Percentiles rank a stretch among this genome's conserved stretches.
phyloP scores from a whole-genome alignment of 2,888 invertebrate species.

The Dione vanillae region DNA sequence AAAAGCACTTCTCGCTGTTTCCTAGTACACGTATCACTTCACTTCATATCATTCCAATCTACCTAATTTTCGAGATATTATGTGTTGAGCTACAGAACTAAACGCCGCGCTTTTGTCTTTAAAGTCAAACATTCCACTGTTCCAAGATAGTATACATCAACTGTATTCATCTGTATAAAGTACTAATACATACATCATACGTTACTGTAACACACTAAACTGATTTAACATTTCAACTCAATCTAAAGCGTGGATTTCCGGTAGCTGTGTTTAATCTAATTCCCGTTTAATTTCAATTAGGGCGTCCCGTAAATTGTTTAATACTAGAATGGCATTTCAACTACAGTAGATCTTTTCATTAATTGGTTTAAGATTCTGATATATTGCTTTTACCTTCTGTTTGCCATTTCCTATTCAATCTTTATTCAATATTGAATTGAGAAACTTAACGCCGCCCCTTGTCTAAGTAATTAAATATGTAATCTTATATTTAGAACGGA shows the following conservation, averaged over 20 bases:
- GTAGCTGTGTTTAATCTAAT: neutral
- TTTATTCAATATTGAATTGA: no score
- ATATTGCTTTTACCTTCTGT: no score
- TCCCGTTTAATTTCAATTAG: neutral
- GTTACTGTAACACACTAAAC: neutral
- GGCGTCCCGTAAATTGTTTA: neutral
- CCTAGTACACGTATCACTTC: no score
- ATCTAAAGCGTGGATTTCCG: slow-evolving; percentile 3
- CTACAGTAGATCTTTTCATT: neutral
- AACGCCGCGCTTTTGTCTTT: neutral
- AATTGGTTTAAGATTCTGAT: neutral
- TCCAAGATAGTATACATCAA: neutral
- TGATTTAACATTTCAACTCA: neutral
- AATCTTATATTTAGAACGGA: no score
- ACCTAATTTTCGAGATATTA: neutral
- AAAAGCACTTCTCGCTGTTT: no score
- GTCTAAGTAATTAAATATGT: no score
- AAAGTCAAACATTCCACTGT: neutral
- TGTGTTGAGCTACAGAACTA: neutral
- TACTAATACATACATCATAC: neutral
- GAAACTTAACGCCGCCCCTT: no score
- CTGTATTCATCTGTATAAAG: neutral
- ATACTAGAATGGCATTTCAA: neutral
- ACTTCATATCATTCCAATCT: neutral
- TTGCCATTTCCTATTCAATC: no score